phyloP scores from a whole-genome alignment of 2,888 invertebrate species.

The Oligia fasciuncula region DNA sequence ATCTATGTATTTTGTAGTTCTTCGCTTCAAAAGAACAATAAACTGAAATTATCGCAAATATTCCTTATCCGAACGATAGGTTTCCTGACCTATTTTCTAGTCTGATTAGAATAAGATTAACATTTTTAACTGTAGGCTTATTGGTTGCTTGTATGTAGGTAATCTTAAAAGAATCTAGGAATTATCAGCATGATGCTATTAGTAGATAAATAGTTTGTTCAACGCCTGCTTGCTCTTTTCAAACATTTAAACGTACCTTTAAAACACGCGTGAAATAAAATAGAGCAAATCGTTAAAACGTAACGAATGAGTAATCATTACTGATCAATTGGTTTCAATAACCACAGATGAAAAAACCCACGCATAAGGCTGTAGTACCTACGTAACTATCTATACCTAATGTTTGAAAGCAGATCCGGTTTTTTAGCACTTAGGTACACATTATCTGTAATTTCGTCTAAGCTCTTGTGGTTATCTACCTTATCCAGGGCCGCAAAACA shows the following conservation, averaged over 20 bases:
- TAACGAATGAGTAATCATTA: conserved; percentile 29
- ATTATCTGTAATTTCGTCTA: not conserved
- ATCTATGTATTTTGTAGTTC: not conserved
- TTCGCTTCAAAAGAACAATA: not conserved
- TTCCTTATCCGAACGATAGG: not conserved
- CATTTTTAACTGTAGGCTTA: not conserved
- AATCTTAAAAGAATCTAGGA: conserved; percentile 32
- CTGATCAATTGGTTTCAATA: conserved; percentile 31
- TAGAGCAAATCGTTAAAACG: conserved; percentile 16
- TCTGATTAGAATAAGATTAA: conserved; percentile 28
- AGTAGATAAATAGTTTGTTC: conserved; percentile 39
- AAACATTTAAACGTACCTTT: not conserved
- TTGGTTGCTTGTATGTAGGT: conserved; percentile 1
- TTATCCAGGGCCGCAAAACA: not conserved
- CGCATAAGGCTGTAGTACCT: not conserved
- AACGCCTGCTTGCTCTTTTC: conserved; percentile 23
- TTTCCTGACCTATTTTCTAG: conserved; percentile 35
- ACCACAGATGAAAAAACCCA: conserved; percentile 38
- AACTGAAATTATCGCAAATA: not conserved
- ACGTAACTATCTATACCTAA: not conserved
- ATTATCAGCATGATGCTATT: conserved; percentile 40
- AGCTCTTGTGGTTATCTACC: not conserved
- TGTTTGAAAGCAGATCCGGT: conserved; percentile 31
- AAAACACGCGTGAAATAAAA: conserved; percentile 14
- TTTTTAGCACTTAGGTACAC: not conserved